Base-by-base conservation (phyloP, 2,888 invertebrate species). In the Scotopteryx bipunctaria region DNA sequence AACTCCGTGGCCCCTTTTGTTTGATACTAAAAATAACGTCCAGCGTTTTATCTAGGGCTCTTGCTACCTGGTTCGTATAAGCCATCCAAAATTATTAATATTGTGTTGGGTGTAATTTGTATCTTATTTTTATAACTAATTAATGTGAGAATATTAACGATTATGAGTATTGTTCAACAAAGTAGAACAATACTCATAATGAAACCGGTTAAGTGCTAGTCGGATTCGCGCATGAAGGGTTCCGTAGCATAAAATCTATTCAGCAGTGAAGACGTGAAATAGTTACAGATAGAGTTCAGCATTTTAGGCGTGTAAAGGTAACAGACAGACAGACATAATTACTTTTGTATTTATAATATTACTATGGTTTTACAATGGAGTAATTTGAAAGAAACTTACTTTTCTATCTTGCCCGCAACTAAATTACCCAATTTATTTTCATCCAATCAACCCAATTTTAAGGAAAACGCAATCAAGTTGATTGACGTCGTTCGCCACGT, bases 101-200 rank as follows among this genome's bases (percentile, higher is more conserved):
- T 64, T 63, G 55, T 46, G 17, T 42, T 46, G 61, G 60, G 58
- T 50, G 45, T 55, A 53, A 59, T 59, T 63, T 64, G 54, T 57
- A 61, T 61, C 19, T 44, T 50, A 46, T 58, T 61, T 64, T 55
- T 62, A 61, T 55, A 42, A 21, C 19, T 62, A 50, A 72, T 71
- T 67, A 64, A 55, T 66, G 67, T 71, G 72, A 65, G 66, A 72
- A 67, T 62, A 50, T 41, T 23, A 41, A 47, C 17, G 25, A 33
- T 23, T 48, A 51, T 51, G 48, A 48, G 21, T 19, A 29, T 13
- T 29, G 38, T 40, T 29, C 17, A 40, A 16, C 17, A 17, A 14
- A 2, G 41, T 31, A 14, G 19, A 41, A n/a, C n/a, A 31, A 31
- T 31, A 21, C 19, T n/a, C 9, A 19, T 35, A 19, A 6, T 19